Conservation (phyloP, 2,888 invertebrate species). For the Flexamia atlantica region DNA sequence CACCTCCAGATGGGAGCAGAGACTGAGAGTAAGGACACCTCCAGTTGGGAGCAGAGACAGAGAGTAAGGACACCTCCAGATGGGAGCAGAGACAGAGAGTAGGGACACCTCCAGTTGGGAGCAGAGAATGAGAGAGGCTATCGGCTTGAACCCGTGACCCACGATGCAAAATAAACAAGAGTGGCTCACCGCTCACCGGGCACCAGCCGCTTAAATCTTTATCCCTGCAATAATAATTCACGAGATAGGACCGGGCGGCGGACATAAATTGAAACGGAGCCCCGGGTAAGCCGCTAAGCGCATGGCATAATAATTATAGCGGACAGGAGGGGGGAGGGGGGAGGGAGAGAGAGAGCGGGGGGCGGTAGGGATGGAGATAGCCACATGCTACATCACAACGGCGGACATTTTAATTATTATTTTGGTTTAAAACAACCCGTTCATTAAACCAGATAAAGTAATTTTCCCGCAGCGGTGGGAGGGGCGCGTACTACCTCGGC, state of each 20-base stretch:
- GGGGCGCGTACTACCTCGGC: slow-evolving; percentile 34
- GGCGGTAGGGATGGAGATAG: background rate
- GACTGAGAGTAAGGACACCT: too few relatives aligned
- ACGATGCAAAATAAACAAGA: slow-evolving; percentile 16
- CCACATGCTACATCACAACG: slow-evolving; percentile 58
- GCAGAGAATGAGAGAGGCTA: background rate
- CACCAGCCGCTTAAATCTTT: slow-evolving; percentile 32
- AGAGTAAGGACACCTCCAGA: too few relatives aligned
- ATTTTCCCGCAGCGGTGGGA: slow-evolving; percentile 59
- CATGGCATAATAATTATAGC: slow-evolving; percentile 51
- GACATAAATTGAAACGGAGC: slow-evolving; percentile 51
- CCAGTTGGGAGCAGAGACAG: too few relatives aligned
- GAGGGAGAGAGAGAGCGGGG: background rate
- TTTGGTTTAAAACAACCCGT: slow-evolving; percentile 65
- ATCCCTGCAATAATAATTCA: slow-evolving; percentile 42
- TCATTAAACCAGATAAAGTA: slow-evolving; percentile 64
- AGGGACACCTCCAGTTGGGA: too few relatives aligned
- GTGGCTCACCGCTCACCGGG: background rate
- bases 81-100: too few relatives aligned
- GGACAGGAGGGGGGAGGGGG: background rate
- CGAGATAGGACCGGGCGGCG: slow-evolving; percentile 46
- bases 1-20: too few relatives aligned
- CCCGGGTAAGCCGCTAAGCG: slow-evolving; percentile 37
- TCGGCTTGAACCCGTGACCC: slow-evolving; percentile 25
- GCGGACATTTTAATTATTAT: slow-evolving; percentile 65